phyloP scores from a whole-genome alignment of 2,888 invertebrate genomes.

The Nipponacmea schrenckii region DNA sequence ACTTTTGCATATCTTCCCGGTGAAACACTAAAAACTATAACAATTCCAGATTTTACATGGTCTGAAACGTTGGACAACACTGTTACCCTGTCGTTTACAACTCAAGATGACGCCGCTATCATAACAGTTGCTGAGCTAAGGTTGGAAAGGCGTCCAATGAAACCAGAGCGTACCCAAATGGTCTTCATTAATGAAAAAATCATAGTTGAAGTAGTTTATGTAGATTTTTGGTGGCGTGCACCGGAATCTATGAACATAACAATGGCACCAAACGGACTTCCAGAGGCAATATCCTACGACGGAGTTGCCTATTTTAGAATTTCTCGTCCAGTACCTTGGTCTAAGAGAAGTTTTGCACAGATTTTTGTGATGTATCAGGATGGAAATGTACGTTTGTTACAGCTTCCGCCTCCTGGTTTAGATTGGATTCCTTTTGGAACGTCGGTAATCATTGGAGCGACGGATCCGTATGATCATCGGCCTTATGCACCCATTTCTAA shows the following conservation, averaged over 20 bases:
- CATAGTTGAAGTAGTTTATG: constrained; percentile 42
- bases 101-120: constrained; percentile 27
- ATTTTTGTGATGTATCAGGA: constrained; percentile 51
- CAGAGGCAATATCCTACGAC: constrained; percentile 11
- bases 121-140: constrained; percentile 33
- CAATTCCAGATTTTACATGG: constrained; percentile 47
- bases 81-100: constrained; percentile 30
- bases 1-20: constrained; percentile 26
- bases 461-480: constrained; percentile 29
- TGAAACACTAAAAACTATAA: constrained; percentile 32
- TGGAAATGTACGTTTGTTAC: constrained; percentile 44
- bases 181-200: constrained; percentile 41
- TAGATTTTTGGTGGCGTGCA: constrained; percentile 50
- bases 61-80: constrained; percentile 39
- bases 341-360: constrained; percentile 35
- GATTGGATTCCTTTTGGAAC: constrained; percentile 55
- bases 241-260: constrained; percentile 40
- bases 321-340: constrained; percentile 41
- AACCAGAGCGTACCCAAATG: constrained; percentile 34
- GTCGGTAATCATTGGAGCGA: constrained; percentile 44
- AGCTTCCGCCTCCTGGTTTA: constrained; percentile 43
- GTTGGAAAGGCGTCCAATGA: constrained; percentile 42
- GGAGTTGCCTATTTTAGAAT: constrained; percentile 40
- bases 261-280: neutral
- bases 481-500: constrained; percentile 40